A percentile compares a stretch with the other conserved stretches of the same genome.
Conservation (phyloP, 2,888 invertebrate species). For the Oligia latruncula region DNA sequence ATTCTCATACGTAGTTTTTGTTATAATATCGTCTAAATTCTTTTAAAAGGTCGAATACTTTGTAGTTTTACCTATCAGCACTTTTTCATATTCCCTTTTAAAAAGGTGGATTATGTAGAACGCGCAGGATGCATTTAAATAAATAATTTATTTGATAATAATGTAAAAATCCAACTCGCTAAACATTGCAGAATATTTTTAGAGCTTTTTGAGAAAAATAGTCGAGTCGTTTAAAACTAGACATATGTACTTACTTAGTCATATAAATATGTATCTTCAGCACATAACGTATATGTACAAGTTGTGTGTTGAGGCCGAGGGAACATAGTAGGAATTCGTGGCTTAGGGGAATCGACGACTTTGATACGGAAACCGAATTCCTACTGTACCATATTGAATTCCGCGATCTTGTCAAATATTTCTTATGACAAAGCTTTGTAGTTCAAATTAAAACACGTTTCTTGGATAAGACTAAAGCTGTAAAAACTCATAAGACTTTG, state of each 20-base stretch:
- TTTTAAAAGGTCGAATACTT: no score
- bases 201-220: no score
- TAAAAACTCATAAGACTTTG: not conserved
- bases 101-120: not conserved
- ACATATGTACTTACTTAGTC: not conserved
- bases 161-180: not conserved
- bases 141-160: not conserved
- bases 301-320: not conserved
- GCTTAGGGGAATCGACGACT: not conserved
- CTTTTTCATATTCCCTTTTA: not conserved
- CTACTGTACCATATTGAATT: conserved; percentile 8
- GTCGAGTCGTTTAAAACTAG: not conserved
- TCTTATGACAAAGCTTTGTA: conserved; percentile 5
- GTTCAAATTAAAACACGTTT: not conserved
- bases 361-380: conserved; percentile 7
- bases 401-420: conserved; percentile 6
- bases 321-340: conserved; percentile 1
- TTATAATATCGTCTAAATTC: no score
- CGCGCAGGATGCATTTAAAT: not conserved
- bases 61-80: no score
- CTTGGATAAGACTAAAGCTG: not conserved
- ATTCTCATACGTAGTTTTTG: no score
- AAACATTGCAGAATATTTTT: not conserved
- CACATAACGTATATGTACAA: not conserved
- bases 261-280: not conserved